A percentile compares a stretch with the other conserved stretches of the same genome.
Evolutionary conservation across 2,113 vertebrate species (phyloP).

Genomic region (Procavia capensis): DNA sequence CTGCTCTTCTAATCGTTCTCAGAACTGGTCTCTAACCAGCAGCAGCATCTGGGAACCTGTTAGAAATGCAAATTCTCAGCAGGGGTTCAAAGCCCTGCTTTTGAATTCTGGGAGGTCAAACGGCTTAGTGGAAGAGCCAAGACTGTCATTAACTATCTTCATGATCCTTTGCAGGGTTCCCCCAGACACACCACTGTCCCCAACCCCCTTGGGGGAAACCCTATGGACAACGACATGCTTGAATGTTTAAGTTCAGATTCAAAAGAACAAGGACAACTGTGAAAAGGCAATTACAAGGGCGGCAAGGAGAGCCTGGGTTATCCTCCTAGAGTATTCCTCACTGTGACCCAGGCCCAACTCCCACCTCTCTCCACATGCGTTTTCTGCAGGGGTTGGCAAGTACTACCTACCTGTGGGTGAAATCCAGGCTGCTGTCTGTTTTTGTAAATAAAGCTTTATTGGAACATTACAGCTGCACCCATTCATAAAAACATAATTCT

Average conservation of each 20-base stretch:
- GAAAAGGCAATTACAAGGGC: background rate
- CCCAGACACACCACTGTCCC: background rate
- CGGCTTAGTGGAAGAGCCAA: background rate
- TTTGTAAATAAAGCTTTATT: slow-evolving; percentile 46
- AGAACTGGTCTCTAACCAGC: too few relatives aligned
- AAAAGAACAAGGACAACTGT: background rate
- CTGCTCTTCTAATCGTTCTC: too few relatives aligned
- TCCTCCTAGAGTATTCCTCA: background rate
- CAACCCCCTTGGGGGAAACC: background rate
- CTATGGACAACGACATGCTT: background rate
- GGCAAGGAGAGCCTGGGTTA: background rate
- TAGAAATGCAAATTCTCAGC: too few relatives aligned
- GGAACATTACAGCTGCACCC: background rate
- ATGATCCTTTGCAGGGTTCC: background rate
- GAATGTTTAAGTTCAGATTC: background rate
- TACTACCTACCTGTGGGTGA: background rate
- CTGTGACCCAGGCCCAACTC: background rate
- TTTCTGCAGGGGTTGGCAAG: background rate
- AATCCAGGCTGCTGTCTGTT: background rate
- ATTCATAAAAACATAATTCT: background rate
- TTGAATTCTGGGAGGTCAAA: background rate
- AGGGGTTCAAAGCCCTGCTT: too few relatives aligned
- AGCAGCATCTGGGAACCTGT: too few relatives aligned
- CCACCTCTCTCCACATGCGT: background rate
- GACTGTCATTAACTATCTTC: background rate